A percentile compares a stretch with the other conserved stretches of the same genome.
Conservation (phyloP, 2,113 vertebrate species). For the Entomyzon cyanotis region DNA sequence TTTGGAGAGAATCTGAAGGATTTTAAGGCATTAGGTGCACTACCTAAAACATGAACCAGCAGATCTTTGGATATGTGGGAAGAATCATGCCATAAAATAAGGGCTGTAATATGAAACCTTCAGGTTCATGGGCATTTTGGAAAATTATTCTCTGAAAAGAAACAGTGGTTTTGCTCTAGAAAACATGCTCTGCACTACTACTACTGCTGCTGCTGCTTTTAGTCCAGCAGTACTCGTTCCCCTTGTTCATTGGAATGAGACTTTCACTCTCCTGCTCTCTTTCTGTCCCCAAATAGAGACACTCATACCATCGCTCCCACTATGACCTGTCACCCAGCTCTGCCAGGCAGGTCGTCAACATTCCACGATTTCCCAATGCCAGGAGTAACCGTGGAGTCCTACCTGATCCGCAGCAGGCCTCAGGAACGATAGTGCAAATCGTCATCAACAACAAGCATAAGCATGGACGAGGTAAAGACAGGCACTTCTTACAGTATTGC, state of each 20-base stretch:
- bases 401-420: conserved; percentile 74
- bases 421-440: conserved; percentile 81
- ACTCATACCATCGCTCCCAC: conserved; percentile 78
- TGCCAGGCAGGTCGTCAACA: conserved; percentile 44
- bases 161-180: background rate
- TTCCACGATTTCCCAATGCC: conserved; percentile 62
- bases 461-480: conserved; percentile 76
- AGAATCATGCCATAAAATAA: background rate
- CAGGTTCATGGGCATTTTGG: background rate
- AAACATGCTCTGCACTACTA: background rate
- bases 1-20: background rate
- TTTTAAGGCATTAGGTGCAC: conserved; percentile 8
- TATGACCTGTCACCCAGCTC: conserved; percentile 62
- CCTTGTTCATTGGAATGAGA: background rate
- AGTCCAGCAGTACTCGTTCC: background rate
- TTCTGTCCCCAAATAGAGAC: conserved; percentile 69
- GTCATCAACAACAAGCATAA: conserved; percentile 82
- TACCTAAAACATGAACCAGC: background rate
- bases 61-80: background rate
- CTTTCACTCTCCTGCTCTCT: background rate
- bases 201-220: background rate
- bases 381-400: conserved; percentile 75
- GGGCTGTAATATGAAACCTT: background rate
- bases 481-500: background rate
- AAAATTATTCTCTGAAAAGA: background rate